Conservation (phyloP, 2,888 invertebrate genomes). For the Tetranychus truncatus region DNA sequence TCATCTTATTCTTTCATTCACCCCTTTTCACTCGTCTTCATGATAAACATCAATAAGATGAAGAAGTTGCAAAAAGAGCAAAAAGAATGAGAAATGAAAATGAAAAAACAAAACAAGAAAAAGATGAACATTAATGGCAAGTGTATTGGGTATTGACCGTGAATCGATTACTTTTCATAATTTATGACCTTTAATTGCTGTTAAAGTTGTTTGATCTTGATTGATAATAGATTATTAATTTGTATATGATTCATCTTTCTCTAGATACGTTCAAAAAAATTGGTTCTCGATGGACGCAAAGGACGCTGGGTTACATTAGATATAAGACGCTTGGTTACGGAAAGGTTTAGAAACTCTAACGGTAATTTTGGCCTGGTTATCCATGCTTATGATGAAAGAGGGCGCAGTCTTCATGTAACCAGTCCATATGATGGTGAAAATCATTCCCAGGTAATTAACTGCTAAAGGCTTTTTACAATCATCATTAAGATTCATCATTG, state of each 20-base stretch:
- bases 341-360: slow-evolving; percentile 54
- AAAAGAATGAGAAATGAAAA: neutral
- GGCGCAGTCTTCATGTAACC: slow-evolving; percentile 40
- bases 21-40: neutral
- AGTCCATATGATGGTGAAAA: slow-evolving; percentile 36
- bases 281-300: slow-evolving; percentile 34
- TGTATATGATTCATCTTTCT: neutral
- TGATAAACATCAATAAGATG: neutral
- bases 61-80: neutral
- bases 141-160: neutral
- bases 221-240: no score
- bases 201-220: neutral
- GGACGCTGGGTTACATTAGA: slow-evolving; percentile 53
- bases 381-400: slow-evolving; percentile 37
- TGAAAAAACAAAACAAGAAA: neutral
- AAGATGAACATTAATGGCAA: neutral
- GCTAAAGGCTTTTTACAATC: neutral
- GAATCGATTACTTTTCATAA: neutral
- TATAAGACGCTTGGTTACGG: slow-evolving; percentile 49
- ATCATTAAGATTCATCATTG: neutral
- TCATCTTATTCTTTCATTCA: slow-evolving; percentile 4
- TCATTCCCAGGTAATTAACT: slow-evolving; percentile 15
- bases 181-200: neutral
- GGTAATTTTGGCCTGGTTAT: slow-evolving; percentile 58
- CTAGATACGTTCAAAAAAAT: slow-evolving; percentile 25